These are phyloP conservation scores for Drosophila funebris DNA, from an alignment of 1,140 invertebrate species.

Conservation along the genomic window DNA sequence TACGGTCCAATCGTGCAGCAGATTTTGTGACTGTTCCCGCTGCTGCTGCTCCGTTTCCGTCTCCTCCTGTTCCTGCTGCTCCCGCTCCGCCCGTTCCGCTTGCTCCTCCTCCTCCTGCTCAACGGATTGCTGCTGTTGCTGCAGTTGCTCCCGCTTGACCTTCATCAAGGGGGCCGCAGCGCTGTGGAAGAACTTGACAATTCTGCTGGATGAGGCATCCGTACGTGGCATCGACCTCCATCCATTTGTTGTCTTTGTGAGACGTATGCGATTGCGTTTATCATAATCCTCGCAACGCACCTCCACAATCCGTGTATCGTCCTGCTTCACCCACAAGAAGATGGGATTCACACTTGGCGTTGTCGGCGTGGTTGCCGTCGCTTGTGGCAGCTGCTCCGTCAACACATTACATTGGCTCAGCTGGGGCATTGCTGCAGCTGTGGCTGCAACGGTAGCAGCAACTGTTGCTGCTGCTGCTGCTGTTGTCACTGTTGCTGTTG, in stretches of 20 bases:
- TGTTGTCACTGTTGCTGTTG: not conserved
- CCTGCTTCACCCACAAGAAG: constrained; percentile 91
- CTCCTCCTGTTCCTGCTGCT: constrained; percentile 3
- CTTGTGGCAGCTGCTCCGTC: not conserved
- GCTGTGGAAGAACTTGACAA: constrained; percentile 77
- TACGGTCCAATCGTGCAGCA: constrained; percentile 16
- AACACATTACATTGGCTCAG: too few relatives aligned
- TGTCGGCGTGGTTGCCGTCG: constrained; percentile 13
- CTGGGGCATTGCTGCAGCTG: not conserved
- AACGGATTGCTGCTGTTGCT: constrained; percentile 53
- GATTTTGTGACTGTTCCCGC: not conserved
- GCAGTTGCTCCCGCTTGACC: constrained; percentile 72
- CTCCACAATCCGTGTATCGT: constrained; percentile 90
- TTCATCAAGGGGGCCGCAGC: constrained; percentile 66
- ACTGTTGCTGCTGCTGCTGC: not conserved
- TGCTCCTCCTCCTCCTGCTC: constrained; percentile 24
- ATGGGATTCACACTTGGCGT: constrained; percentile 89
- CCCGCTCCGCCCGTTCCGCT: constrained; percentile 16
- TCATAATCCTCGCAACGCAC: constrained; percentile 94
- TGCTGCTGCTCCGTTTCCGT: constrained; percentile 23
- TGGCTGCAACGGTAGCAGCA: not conserved
- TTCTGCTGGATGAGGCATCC: constrained; percentile 84
- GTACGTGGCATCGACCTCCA: constrained; percentile 92
- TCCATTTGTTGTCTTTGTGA: constrained; percentile 90
- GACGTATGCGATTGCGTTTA: constrained; percentile 90